Percentiles rank a stretch among this genome's conserved stretches.
Evolutionary conservation across 2,888 invertebrate species (phyloP).

Genomic region (Caenorhabditis sp.): DNA sequence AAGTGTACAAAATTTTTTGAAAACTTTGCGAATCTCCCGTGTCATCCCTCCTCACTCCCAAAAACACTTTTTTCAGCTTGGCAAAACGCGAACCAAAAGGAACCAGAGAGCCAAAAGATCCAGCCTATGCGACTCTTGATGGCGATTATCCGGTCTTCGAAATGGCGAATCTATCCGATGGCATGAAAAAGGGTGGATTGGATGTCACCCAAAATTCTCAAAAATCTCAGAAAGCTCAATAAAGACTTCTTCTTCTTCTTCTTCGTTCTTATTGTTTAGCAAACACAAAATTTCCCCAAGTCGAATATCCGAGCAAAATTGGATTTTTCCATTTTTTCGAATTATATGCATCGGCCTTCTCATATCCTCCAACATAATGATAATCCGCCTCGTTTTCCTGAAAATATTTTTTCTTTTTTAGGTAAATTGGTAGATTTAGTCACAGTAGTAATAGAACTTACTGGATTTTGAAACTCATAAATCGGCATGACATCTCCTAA

Average conservation of each 20-base stretch:
- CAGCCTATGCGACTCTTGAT: slow-evolving; percentile 8
- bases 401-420: neutral
- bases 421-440: too few species aligned
- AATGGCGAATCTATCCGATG: neutral
- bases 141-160: slow-evolving; percentile 8
- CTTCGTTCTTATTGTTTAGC: slow-evolving; percentile 17
- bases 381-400: slow-evolving; percentile 7
- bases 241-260: neutral
- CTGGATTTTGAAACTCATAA: slow-evolving; percentile 28
- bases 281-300: slow-evolving; percentile 40
- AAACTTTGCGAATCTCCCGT: too few species aligned
- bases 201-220: neutral
- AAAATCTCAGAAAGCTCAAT: neutral
- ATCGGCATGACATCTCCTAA: slow-evolving; percentile 29
- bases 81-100: slow-evolving; percentile 2
- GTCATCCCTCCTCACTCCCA: too few species aligned
- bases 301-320: slow-evolving; percentile 21
- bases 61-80: neutral
- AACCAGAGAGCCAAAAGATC: slow-evolving; percentile 2
- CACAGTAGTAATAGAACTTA: neutral
- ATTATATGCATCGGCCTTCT: slow-evolving; percentile 14
- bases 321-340: slow-evolving; percentile 28
- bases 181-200: neutral
- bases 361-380: slow-evolving; percentile 18
- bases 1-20: too few species aligned